Percentiles rank a stretch among this genome's conserved stretches.
Evolutionary conservation across 64 coral and sea anemone genomes (phyloP).

Genomic region (Trachythela sp.): DNA sequence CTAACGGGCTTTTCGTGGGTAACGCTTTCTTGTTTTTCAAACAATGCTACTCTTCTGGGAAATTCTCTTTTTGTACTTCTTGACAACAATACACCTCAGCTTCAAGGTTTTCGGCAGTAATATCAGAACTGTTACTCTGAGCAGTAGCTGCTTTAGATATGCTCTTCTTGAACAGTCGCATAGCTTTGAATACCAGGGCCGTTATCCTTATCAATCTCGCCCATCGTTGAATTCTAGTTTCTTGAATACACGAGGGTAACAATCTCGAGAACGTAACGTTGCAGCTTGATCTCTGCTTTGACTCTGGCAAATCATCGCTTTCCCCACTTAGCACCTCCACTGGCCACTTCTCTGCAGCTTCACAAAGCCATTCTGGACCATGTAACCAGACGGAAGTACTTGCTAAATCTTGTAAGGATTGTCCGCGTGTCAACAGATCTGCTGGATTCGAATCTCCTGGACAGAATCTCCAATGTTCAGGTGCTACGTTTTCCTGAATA

Average conservation of each 20-base stretch:
- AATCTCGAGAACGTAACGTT: not conserved
- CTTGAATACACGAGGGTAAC: not conserved
- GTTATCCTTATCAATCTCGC: not conserved
- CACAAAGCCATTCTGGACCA: not conserved
- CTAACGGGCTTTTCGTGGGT: not conserved
- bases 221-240: not conserved
- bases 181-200: not conserved
- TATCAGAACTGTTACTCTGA: no score
- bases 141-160: not conserved
- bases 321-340: not conserved
- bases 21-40: not conserved
- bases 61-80: conserved; percentile 23
- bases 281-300: not conserved
- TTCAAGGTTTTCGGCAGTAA: not conserved
- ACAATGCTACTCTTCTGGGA: conserved; percentile 17
- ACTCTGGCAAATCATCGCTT: not conserved
- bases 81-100: not conserved
- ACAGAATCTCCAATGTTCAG: not conserved
- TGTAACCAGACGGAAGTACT: not conserved
- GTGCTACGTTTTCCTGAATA: not conserved
- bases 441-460: not conserved
- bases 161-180: not conserved
- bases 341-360: not conserved
- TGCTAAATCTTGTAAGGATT: not conserved
- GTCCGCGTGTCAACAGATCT: not conserved